Evolutionary conservation across 1,140 invertebrate species (phyloP), one percentile per base, ranked within the genome.

Genomic region (Eueides isabella): DNA sequence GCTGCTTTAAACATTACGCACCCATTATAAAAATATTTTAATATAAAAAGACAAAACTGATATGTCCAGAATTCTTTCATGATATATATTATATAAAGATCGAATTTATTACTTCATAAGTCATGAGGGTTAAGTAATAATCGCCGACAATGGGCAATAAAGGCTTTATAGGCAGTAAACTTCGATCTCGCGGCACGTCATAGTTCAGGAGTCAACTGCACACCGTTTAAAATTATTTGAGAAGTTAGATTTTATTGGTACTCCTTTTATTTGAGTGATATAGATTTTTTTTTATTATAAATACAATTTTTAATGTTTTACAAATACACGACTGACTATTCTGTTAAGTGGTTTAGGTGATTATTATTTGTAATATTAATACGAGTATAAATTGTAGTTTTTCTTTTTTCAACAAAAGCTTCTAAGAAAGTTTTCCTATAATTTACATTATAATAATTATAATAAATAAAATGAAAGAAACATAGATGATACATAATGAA

Each of bases 51-150:
- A 44, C 41, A 19, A 44, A 19, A 44, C 41, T 44, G 41, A 44
- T 44, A 44, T 44, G 5, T 19, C 9, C 41, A 7, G 23, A 55
- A 55, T 55, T 55, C 23, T 55, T 26, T 55, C 48, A 55, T 55
- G 23, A 55, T 55, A 55, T 62, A 62, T 78, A 80, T 38, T 14
- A 38, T 82, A 80, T 81, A 86, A 86, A 84, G 85, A 85, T 86
- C 79, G 83, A 89, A 88, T 88, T 91, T 91, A 92, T 90, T 87
- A 87, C 88, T 88, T 89, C 88, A 91, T 92, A 92, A 91, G 90
- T 90, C 88, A 90, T 86, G 81, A 87, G 89, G 88, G 87, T 88
- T 92, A 86, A 88, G 89, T 88, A 91, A 90, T 92, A 91, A 90
- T 91, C 84, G 85, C 86, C 85, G 88, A 92, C 87, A 92, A 91